Conservation (phyloP, 2,888 invertebrate species). For the Melipona bicolor region DNA sequence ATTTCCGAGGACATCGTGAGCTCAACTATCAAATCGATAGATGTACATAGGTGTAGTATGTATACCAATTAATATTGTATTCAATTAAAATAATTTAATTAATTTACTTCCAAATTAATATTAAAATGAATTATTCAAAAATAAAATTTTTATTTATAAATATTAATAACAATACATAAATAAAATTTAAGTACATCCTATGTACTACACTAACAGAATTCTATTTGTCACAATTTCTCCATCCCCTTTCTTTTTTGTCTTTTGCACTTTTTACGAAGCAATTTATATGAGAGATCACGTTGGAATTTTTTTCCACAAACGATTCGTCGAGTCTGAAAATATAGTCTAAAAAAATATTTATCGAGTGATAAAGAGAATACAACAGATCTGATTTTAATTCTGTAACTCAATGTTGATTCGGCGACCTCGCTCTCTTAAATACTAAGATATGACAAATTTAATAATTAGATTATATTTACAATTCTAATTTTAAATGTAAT, state of each 20-base stretch:
- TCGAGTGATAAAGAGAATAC: background rate
- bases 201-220: no score
- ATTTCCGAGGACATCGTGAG: slow-evolving; percentile 42
- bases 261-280: background rate
- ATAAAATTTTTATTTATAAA: no score
- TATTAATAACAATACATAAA: no score
- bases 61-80: no score
- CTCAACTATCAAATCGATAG: slow-evolving; percentile 33
- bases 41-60: background rate
- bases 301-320: background rate
- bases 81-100: no score
- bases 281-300: background rate
- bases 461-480: background rate
- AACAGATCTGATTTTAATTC: background rate
- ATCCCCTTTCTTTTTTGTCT: background rate
- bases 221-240: background rate
- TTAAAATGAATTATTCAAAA: no score
- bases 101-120: no score
- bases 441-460: background rate
- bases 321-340: background rate
- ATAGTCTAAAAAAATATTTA: no score
- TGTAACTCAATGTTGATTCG: background rate
- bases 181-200: no score
- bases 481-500: no score
- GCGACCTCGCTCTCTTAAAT: no score